Conservation (phyloP, 2,113 vertebrate genomes). For the Diphyllodes magnificus region DNA sequence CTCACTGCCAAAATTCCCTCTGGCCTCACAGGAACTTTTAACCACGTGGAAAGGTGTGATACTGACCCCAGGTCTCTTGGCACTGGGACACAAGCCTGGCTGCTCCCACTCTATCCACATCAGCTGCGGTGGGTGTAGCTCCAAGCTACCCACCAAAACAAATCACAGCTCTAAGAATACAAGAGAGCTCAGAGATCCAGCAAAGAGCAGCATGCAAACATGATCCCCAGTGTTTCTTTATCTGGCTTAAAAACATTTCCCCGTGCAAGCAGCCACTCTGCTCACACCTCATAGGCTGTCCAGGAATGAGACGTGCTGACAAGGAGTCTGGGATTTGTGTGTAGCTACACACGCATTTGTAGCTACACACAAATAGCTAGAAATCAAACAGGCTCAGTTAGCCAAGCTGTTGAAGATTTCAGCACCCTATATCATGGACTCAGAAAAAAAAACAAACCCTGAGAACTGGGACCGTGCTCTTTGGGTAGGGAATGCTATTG, state of each 20-base stretch:
- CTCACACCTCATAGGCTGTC: not conserved
- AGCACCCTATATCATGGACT: not conserved
- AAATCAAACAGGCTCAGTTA: not conserved
- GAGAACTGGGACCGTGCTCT: not conserved
- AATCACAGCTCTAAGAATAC: not conserved
- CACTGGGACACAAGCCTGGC: not conserved
- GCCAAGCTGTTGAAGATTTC: not conserved
- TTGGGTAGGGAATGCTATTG: not conserved
- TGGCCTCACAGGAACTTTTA: not conserved
- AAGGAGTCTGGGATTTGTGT: not conserved
- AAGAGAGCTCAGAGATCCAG: not conserved
- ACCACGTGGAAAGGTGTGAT: not conserved
- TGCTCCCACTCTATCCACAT: not conserved
- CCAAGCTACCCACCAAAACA: not conserved
- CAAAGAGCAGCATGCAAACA: not conserved
- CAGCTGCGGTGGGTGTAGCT: not conserved
- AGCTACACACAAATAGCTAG: not conserved
- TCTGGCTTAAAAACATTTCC: not conserved
- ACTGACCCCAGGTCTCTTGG: not conserved
- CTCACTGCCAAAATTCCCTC: not conserved
- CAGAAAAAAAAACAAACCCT: fast-evolving
- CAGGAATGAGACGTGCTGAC: not conserved
- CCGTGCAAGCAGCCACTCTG: not conserved
- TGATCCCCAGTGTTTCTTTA: not conserved
- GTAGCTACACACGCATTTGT: not conserved